These are phyloP conservation scores for Neotoxoptera formosana DNA, from an alignment of 1,140 invertebrate species.

Conservation along the genomic window DNA sequence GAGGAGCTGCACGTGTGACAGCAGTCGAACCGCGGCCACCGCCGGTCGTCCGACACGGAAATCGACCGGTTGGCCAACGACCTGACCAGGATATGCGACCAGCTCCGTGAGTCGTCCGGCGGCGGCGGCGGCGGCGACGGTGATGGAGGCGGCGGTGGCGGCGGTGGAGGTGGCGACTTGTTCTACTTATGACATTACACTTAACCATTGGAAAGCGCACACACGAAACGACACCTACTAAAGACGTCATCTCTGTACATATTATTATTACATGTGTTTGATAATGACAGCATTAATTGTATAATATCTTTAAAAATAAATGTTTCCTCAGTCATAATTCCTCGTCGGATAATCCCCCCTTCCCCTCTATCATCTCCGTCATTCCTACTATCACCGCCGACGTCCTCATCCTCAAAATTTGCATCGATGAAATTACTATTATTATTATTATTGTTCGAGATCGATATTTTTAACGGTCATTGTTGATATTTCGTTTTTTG, in stretches of 20 bases:
- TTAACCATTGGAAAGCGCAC: neutral
- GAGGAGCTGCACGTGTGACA: constrained; percentile 62
- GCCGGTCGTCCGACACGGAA: constrained; percentile 37
- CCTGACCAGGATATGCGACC: constrained; percentile 61
- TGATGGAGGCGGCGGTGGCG: constrained; percentile 54
- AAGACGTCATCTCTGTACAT: neutral
- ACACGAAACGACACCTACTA: neutral
- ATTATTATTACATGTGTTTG: neutral
- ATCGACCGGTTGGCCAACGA: constrained; percentile 59
- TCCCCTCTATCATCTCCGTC: too few relatives aligned
- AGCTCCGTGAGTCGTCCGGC: constrained; percentile 59
- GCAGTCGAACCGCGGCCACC: constrained; percentile 59
- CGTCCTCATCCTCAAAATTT: neutral
- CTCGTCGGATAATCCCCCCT: neutral
- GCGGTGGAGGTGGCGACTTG: constrained; percentile 58
- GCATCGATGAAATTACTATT: neutral
- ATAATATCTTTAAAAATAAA: neutral
- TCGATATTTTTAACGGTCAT: neutral
- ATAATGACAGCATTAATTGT: neutral
- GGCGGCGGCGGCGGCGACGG: constrained; percentile 38
- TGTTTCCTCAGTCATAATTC: neutral
- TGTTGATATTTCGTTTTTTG: neutral
- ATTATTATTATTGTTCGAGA: neutral
- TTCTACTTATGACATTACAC: constrained; percentile 59
- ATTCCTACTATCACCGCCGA: neutral